Evolutionary conservation across 2,797 vertebrate genomes (phyloP), one percentile per base, ranked within the genome.

Genomic region (Paedocypris micromegethes): DNA sequence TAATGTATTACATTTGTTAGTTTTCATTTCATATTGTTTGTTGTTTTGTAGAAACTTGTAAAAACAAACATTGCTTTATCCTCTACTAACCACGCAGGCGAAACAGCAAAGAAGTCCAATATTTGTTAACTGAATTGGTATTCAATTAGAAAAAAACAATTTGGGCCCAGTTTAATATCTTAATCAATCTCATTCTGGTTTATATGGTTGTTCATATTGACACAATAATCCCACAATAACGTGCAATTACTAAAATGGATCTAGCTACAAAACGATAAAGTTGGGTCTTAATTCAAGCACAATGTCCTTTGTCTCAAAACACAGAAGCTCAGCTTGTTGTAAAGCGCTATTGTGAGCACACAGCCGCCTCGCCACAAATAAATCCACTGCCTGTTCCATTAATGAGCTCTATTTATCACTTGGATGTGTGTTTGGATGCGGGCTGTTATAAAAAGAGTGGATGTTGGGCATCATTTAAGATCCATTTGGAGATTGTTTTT

Each of bases 261-360:
- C 77, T 77, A 76, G 77, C 79, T 74, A 83, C 80, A 74, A 44
- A 50, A 79, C 53, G 79, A 74, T 72, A 75, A 55, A 0, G 69
- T 72, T 74, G 68, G 59, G 65, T 84, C 78, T 81, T 89, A 84
- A 88, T 87, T 86, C 83, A 88, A 81, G 85, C 75, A 23, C 75
- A 53, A 76, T 80, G 83, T 83, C 79, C 79, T 82, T 83, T 85
- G 83, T 86, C 88, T 86, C 80, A 86, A 88, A 85, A 87, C 86
- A 86, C 86, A 87, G 79, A 79, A 80, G 79, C 77, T 56, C 5
- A 65, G 68, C 74, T 85, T 80, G 81, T 86, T 69, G 56, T 88
- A 84, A 76, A 78, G 72, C 46, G 72, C 76, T 77, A 74, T 79
- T 78, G 76, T 52, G 70, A 79, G 76, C 78, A 9, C 68, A 76